Base-by-base conservation (phyloP, 2,888 invertebrate species). In the Adela reaumurella region DNA sequence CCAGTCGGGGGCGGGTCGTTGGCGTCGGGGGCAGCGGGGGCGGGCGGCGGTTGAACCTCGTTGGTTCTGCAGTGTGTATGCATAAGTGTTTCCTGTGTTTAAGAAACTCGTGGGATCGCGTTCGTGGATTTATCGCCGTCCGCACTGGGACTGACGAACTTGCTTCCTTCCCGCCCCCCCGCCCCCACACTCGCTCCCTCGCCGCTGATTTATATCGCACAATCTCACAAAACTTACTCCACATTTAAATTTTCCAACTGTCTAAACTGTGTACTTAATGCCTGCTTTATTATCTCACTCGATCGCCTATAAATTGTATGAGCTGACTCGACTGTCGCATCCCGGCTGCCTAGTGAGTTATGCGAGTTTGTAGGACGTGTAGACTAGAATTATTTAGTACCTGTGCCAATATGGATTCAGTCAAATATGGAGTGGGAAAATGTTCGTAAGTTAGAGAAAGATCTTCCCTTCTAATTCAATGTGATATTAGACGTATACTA, bases 221-320 rank as follows among this genome's bases (percentile, higher is more conserved):
- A 78, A 78, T 77, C 78, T 78, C 71, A 71, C 77, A 78, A 78
- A 78, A 78, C 78, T 77, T 78, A 77, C 78, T 78, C 78, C 78
- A 77, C 78, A 78, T 78, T 78, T 78, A 78, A 78, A 78, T 78
- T 78, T 78, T 63, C 77, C 67, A 78, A 78, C 78, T 78, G 78
- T 78, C 78, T 78, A 78, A 78, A 76, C 76, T 73, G 70, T 67
- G 70, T 67, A 74, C 74, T 76, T 77, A 74, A 77, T 72, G 73
- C 72, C 73, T 68, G 73, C 77, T 73, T 78, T 78, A 77, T 77
- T 77, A 78, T 78, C 78, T 78, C 74, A 74, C 76, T 74, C 78
- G 71, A 78, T 78, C 78, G 77, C 69, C 78, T 68, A 78, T 78
- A 78, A 77, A 78, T 78, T 78, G 74, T 77, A 77, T 77, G 72